These are phyloP conservation scores for Meles meles DNA, from an alignment of 2,113 vertebrate species.

Conservation along the genomic window DNA sequence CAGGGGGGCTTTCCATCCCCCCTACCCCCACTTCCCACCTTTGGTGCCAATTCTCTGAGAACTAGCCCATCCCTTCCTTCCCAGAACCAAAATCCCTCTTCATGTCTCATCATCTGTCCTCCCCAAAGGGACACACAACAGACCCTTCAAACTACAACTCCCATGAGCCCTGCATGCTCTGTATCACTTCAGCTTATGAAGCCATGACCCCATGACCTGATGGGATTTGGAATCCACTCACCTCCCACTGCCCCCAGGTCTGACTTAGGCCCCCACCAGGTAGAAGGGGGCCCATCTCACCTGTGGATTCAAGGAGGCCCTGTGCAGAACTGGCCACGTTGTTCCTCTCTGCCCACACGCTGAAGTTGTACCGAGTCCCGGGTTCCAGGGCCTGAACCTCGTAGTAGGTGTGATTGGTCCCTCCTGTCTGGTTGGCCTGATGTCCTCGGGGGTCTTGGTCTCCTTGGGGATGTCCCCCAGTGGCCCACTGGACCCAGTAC, in stretches of 20 bases:
- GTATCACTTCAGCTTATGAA: neutral
- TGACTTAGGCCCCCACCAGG: neutral
- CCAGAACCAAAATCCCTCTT: neutral
- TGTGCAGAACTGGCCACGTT: accelerated
- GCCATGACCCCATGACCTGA: neutral
- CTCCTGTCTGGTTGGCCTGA: accelerated
- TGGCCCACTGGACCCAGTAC: slow-evolving; percentile 37
- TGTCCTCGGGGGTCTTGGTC: neutral
- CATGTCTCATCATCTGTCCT: neutral
- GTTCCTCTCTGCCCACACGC: neutral
- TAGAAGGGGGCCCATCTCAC: neutral
- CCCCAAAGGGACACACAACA: neutral
- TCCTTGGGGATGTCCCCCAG: accelerated
- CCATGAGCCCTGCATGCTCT: neutral
- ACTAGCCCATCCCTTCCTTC: neutral
- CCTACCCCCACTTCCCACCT: neutral
- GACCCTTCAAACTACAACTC: neutral
- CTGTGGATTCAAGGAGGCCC: neutral
- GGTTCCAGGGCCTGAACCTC: neutral
- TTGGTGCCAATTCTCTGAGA: neutral
- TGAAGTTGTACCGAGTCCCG: neutral
- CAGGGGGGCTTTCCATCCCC: neutral
- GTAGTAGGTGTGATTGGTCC: neutral
- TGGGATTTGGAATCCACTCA: neutral
- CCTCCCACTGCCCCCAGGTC: accelerated